Base-by-base conservation (phyloP, 1,140 invertebrate species). In the Drosophila malerkotliana region DNA sequence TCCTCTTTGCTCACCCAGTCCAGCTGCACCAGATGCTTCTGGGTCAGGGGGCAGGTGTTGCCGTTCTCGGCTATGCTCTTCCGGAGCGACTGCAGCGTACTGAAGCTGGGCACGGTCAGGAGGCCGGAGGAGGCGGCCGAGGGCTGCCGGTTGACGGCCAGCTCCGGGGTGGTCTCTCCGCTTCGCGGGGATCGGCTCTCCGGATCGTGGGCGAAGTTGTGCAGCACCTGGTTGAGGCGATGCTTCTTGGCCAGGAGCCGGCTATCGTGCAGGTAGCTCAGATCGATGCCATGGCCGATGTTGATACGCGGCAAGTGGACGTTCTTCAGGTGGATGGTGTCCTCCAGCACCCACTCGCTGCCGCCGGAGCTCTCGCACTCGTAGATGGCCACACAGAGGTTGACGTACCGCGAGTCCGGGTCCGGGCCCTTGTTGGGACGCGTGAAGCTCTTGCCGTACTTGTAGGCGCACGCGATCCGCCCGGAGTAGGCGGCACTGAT, bases 1-100 rank as follows among this genome's bases (percentile, higher is more conserved):
- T 99, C 98, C 91, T 99, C 98, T 75, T 98, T 98, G 0, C 98
- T 99, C 3, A 99, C 98, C 99, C 99, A 99, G 92, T 99, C 99
- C 30, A 99, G 92, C 89, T 99, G 98, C 1, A 99, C 97, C 4
- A 97, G 92, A 92, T 97, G 96, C 92, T 97, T 97, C 84, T 97
- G 96, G 0, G 96, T 97, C 1, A 98, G 84, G 0, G 96, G 96
- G 84, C 96, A 98, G 0, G 97, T 97, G 85, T 98, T 98, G 0
- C 97, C 97, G 88, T 97, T 97, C 90, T 98, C 97, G 62, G 96
- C 96, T 4, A 98, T 98, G 26, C 96, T 97, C 90, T 96, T 97
- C 37, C 96, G 93, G 26, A 98, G 92, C 1, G 97, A 98, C 73
- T 98, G 97, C 1, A 99, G 92, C 0, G 98, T 98, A 82, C 97